Percentiles rank a stretch among this genome's conserved stretches.
Evolutionary conservation across 2,113 vertebrate genomes (phyloP).

Genomic region (Capreolus pygargus): DNA sequence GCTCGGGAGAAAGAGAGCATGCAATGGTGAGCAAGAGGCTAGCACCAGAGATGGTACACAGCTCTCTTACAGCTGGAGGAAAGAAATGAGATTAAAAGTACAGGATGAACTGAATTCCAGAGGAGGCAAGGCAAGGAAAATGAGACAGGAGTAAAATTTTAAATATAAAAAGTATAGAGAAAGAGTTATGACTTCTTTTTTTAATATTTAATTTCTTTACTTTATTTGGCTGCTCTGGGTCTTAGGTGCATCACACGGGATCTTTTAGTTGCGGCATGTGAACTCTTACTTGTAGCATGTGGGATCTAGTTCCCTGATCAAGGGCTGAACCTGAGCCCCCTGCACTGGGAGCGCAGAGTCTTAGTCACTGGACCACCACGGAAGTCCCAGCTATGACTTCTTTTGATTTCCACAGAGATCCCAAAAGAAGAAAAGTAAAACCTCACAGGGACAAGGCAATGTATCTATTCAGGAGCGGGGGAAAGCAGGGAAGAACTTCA

Average conservation of each 20-base stretch:
- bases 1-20: rapidly evolving
- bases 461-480: rapidly evolving
- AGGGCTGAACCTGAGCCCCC: background rate
- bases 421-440: background rate
- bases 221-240: background rate
- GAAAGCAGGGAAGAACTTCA: background rate
- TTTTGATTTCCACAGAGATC: background rate
- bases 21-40: rapidly evolving
- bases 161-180: background rate
- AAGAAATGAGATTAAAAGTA: background rate
- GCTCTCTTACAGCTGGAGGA: too few relatives aligned
- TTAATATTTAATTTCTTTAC: background rate
- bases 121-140: background rate
- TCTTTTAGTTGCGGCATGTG: background rate
- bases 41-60: rapidly evolving
- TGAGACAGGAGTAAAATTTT: background rate
- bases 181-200: background rate
- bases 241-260: background rate
- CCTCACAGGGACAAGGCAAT: background rate
- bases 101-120: rapidly evolving
- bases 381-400: background rate
- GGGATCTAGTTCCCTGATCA: background rate
- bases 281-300: background rate
- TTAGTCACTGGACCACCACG: background rate
- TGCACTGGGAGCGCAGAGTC: background rate